A percentile compares a stretch with the other conserved stretches of the same genome.
These are phyloP conservation scores for Tupaia chinensis DNA, from an alignment of 2,113 vertebrate species.

Conservation along the genomic window DNA sequence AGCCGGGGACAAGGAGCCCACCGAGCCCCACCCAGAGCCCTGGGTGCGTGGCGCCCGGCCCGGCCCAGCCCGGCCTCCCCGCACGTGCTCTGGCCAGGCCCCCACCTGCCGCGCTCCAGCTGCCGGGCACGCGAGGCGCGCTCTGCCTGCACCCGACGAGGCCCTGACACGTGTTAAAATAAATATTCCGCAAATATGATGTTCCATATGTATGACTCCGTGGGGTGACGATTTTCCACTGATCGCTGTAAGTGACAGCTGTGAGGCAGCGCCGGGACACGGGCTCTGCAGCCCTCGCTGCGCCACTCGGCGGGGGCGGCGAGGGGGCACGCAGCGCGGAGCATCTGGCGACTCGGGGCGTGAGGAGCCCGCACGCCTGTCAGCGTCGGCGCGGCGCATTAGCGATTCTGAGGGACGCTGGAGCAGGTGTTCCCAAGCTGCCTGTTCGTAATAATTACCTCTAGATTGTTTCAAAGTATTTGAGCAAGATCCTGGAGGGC, in stretches of 20 bases:
- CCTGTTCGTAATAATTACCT: constrained; percentile 81
- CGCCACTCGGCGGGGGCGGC: constrained; percentile 78
- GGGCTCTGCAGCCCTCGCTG: constrained; percentile 83
- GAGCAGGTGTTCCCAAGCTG: constrained; percentile 88
- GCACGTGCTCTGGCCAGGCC: accelerated
- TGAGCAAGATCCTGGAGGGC: constrained; percentile 56
- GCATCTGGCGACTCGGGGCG: constrained; percentile 85
- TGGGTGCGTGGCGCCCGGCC: background rate
- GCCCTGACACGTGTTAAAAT: constrained; percentile 84
- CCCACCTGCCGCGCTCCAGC: background rate
- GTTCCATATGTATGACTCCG: constrained; percentile 89
- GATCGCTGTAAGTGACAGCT: constrained; percentile 90
- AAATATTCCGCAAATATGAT: constrained; percentile 87
- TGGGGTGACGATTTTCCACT: constrained; percentile 88
- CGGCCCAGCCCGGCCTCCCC: accelerated
- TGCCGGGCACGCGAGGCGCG: constrained; percentile 35
- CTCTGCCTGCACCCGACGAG: constrained; percentile 47
- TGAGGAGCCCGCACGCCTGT: constrained; percentile 77
- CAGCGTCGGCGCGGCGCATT: constrained; percentile 75
- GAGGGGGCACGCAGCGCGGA: constrained; percentile 74
- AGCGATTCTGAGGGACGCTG: constrained; percentile 84
- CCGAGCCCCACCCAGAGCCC: background rate
- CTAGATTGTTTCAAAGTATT: constrained; percentile 76
- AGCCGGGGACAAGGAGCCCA: background rate
- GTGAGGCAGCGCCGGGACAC: constrained; percentile 83